phyloP scores from a whole-genome alignment of 2,888 invertebrate genomes.

The Coelopa pilipes region DNA sequence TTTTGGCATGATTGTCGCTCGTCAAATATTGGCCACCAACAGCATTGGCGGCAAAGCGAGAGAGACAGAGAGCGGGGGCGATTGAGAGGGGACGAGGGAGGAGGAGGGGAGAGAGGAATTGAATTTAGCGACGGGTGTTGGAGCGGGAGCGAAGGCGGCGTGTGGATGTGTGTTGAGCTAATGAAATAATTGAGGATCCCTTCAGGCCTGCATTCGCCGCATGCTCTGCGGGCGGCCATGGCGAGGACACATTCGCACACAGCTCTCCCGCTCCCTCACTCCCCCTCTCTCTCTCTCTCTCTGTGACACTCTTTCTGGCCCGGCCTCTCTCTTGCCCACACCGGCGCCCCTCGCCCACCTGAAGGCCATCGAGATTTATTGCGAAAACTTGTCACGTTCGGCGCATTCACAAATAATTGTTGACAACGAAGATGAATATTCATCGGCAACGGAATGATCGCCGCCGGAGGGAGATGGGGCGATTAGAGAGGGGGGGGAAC shows the following conservation, averaged over 20 bases:
- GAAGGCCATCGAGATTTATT: not conserved
- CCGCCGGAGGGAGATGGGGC: no score
- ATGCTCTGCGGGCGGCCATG: not conserved
- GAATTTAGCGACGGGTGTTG: no score
- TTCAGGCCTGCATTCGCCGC: not conserved
- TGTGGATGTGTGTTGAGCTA: constrained; percentile 4
- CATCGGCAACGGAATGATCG: no score
- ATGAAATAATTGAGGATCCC: constrained; percentile 22
- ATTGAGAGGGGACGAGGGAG: not conserved
- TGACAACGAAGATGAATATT: not conserved
- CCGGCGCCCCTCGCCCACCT: not conserved
- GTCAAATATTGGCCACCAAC: constrained; percentile 12
- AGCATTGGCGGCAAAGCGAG: not conserved
- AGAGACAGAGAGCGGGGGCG: no score
- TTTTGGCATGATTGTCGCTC: constrained; percentile 21
- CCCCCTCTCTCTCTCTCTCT: no score
- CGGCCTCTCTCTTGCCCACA: not conserved
- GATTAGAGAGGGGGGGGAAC: no score
- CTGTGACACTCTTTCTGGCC: no score
- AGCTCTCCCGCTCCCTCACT: not conserved
- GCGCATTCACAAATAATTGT: not conserved
- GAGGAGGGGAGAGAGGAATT: not conserved
- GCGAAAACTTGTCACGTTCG: constrained; percentile 8
- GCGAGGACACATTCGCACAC: not conserved
- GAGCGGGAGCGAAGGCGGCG: no score